Evolutionary conservation across 1,140 invertebrate genomes (phyloP).

Genomic region (Lerema accius): DNA sequence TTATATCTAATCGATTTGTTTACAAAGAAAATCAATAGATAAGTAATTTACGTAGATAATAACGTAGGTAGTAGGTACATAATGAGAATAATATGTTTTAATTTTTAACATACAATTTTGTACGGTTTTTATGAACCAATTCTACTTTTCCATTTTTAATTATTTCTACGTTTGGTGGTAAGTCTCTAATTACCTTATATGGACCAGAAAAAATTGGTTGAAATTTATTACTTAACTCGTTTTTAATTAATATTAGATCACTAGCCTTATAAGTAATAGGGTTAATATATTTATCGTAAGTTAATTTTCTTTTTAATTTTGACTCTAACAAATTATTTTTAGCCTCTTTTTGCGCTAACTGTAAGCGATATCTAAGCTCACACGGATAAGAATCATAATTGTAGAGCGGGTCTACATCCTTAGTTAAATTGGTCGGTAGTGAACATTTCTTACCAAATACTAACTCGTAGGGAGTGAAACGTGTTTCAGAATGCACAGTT

Average conservation of each 20-base stretch:
- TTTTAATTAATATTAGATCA: slow-evolving; percentile 34
- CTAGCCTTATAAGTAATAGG: slow-evolving; percentile 16
- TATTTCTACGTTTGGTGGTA: slow-evolving; percentile 32
- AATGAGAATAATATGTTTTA: too few species aligned
- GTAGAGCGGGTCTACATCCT: background rate
- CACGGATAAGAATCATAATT: slow-evolving; percentile 1
- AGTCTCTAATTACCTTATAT: slow-evolving; percentile 31
- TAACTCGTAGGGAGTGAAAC: slow-evolving; percentile 34
- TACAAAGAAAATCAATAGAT: too few species aligned
- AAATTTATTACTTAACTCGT: slow-evolving; percentile 30
- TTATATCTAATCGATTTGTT: too few species aligned
- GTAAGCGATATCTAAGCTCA: background rate
- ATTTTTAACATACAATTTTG: background rate
- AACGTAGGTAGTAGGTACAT: too few species aligned
- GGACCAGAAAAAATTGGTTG: slow-evolving; percentile 20
- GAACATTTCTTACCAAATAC: slow-evolving; percentile 33
- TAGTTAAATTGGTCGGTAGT: slow-evolving; percentile 34
- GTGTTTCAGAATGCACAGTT: slow-evolving; percentile 32
- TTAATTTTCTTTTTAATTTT: slow-evolving; percentile 12
- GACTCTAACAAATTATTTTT: background rate
- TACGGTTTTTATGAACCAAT: background rate
- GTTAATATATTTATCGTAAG: slow-evolving; percentile 14
- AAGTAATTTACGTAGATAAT: too few species aligned
- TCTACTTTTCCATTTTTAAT: slow-evolving; percentile 8
- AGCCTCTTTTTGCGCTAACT: background rate